Evolutionary conservation across 2,888 invertebrate species (phyloP).

Genomic region (Rutpela maculata): DNA sequence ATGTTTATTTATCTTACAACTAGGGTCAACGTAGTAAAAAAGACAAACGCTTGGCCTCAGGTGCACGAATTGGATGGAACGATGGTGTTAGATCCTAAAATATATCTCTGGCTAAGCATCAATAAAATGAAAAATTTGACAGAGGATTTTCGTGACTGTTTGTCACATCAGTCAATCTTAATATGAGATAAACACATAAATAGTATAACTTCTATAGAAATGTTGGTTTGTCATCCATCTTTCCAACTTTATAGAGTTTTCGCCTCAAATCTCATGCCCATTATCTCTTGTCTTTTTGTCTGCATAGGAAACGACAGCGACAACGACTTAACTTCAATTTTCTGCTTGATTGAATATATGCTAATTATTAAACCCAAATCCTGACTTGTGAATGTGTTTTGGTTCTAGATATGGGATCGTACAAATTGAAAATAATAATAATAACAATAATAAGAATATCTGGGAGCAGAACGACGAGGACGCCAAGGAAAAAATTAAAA

Average conservation of each 20-base stretch:
- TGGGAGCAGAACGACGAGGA: no score
- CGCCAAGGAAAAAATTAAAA: no score
- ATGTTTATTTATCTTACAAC: constrained; percentile 3
- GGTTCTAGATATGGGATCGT: neutral
- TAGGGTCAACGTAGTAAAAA: neutral
- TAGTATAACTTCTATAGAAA: neutral
- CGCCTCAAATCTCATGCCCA: neutral
- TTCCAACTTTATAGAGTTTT: neutral
- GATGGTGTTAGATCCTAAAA: neutral
- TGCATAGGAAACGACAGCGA: neutral
- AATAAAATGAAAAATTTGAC: constrained; percentile 7
- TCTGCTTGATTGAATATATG: neutral
- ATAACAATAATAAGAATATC: no score
- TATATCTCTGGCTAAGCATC: constrained; percentile 7
- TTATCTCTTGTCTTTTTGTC: neutral
- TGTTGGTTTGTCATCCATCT: neutral
- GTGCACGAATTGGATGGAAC: neutral
- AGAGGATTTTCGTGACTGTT: neutral
- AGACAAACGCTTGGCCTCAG: neutral
- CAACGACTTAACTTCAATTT: neutral
- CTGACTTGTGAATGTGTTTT: neutral
- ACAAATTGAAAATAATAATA: neutral
- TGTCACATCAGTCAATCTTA: neutral
- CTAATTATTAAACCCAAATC: neutral
- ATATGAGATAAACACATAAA: neutral